Percentiles rank a stretch among this genome's conserved stretches.
phyloP scores from a whole-genome alignment of 2,113 vertebrate species.

The Rhinogobius similis region DNA sequence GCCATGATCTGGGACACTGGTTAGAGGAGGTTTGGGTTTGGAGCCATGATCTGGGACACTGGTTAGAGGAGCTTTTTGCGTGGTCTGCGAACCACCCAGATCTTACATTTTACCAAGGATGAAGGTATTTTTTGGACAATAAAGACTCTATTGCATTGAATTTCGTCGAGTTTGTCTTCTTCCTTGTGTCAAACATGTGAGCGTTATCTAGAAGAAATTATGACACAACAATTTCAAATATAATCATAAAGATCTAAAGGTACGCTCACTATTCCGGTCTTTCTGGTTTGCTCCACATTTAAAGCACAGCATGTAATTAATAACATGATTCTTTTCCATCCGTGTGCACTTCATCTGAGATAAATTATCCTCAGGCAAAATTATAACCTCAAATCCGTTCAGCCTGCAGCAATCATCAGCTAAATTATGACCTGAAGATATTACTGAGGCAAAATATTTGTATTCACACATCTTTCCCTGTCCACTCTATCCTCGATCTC shows the following conservation, averaged over 20 bases:
- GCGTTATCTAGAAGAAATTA: too few species aligned
- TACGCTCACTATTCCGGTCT: background rate
- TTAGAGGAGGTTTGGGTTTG: too few species aligned
- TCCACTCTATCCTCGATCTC: background rate
- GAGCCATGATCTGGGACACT: too few species aligned
- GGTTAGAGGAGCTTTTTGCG: too few species aligned
- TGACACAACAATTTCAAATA: too few species aligned
- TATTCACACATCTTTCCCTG: background rate
- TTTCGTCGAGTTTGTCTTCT: too few species aligned
- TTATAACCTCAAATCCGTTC: background rate
- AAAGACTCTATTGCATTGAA: too few species aligned
- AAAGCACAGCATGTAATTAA: background rate
- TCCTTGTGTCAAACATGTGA: too few species aligned
- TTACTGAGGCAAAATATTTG: background rate
- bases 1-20: too few species aligned
- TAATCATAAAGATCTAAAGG: background rate
- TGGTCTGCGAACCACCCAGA: too few species aligned
- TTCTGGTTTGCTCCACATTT: background rate
- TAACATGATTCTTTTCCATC: background rate
- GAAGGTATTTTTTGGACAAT: too few species aligned
- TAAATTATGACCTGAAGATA: background rate
- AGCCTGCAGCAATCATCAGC: background rate
- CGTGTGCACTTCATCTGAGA: background rate
- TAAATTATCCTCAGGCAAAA: background rate
- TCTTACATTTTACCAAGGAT: too few species aligned